Percentiles rank a stretch among this genome's conserved stretches.
Evolutionary conservation across 2,888 invertebrate species (phyloP).

Genomic region (Macrophya annulata): DNA sequence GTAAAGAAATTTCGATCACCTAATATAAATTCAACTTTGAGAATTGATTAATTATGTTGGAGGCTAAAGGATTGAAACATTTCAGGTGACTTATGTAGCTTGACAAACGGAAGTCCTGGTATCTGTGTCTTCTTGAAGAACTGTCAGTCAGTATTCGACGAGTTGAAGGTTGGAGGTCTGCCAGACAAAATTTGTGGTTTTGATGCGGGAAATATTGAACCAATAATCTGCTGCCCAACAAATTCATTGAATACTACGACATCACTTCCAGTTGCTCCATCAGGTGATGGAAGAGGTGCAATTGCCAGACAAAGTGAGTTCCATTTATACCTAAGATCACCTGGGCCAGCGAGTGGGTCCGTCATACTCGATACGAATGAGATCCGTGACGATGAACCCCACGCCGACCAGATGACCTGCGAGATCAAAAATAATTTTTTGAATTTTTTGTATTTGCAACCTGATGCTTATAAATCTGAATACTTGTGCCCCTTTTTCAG

Average conservation of each 20-base stretch:
- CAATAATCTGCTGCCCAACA: not conserved
- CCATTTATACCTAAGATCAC: not conserved
- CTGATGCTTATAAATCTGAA: not conserved
- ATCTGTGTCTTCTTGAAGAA: not conserved
- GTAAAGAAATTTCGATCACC: too few species aligned
- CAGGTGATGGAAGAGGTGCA: conserved; percentile 33
- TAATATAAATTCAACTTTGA: too few species aligned
- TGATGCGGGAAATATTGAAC: not conserved
- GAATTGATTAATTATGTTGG: too few species aligned
- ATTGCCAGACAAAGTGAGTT: conserved; percentile 67
- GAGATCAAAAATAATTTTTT: not conserved
- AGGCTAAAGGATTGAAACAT: too few species aligned
- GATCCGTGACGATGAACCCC: too few species aligned
- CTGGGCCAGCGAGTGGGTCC: too few species aligned
- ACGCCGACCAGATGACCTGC: not conserved
- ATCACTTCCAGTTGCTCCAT: not conserved
- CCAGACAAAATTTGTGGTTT: not conserved
- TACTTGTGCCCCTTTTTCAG: conserved; percentile 60
- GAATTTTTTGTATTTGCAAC: not conserved
- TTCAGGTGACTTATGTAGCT: not conserved
- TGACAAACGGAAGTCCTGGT: not conserved
- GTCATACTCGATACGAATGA: conserved; percentile 40
- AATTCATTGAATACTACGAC: not conserved
- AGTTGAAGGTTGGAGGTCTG: too few species aligned
- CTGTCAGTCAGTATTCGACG: not conserved